phyloP scores from a whole-genome alignment of 2,888 invertebrate species.

The Dichetophora obliterata region DNA sequence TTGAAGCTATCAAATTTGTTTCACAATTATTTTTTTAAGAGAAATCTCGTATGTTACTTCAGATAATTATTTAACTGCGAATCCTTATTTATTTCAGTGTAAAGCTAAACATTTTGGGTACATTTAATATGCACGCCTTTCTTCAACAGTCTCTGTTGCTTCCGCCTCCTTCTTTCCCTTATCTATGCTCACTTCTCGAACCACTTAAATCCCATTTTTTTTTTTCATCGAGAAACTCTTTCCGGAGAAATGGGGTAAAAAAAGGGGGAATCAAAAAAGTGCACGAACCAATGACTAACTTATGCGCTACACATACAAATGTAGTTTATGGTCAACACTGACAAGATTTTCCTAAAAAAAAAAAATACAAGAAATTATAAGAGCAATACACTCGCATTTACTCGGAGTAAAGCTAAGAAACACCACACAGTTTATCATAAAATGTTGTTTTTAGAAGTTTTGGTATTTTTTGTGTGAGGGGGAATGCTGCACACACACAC shows the following conservation, averaged over 20 bases:
- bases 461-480: not conserved
- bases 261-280: not conserved
- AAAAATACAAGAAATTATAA: not conserved
- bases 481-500: not conserved
- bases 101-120: not conserved
- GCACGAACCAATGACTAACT: constrained; percentile 21
- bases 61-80: too few relatives aligned
- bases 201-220: constrained; percentile 11
- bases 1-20: too few relatives aligned
- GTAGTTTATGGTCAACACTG: constrained; percentile 8
- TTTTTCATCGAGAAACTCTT: constrained; percentile 14
- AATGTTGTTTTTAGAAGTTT: not conserved
- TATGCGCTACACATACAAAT: constrained; percentile 27
- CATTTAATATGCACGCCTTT: constrained; percentile 31
- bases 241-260: constrained; percentile 16
- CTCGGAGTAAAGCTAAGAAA: too few relatives aligned
- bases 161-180: not conserved
- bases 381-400: not conserved
- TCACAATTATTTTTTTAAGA: too few relatives aligned
- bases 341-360: not conserved
- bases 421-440: constrained; percentile 21
- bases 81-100: not conserved
- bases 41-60: too few relatives aligned
- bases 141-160: not conserved
- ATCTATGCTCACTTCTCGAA: not conserved